Evolutionary conservation across 92 coral and sea anemone genomes (phyloP).

Genomic region (Pocillopora grandis): DNA sequence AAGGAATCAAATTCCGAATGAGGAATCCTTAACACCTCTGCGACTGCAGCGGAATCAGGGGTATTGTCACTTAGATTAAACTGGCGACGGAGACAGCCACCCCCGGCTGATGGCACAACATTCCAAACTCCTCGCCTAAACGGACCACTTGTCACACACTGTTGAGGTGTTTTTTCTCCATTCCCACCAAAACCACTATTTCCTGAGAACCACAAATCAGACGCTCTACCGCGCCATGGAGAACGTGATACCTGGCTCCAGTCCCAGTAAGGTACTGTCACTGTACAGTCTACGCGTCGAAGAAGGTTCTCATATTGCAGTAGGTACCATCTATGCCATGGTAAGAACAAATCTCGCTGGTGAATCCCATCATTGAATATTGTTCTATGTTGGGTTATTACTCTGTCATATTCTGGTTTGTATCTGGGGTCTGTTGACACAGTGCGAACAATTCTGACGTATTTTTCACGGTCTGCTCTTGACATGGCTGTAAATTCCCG

Average conservation of each 20-base stretch:
- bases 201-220: slow-evolving; percentile 80
- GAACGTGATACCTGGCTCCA: slow-evolving; percentile 52
- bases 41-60: slow-evolving; percentile 66
- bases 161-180: slow-evolving; percentile 47
- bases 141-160: slow-evolving; percentile 87
- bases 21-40: slow-evolving; percentile 36
- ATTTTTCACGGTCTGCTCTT: slow-evolving; percentile 49
- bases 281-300: slow-evolving; percentile 48
- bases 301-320: slow-evolving; percentile 56
- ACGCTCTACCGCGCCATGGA: slow-evolving; percentile 39
- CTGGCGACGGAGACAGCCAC: slow-evolving; percentile 67
- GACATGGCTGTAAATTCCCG: slow-evolving; percentile 63
- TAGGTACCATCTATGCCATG: slow-evolving; percentile 71
- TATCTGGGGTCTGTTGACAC: slow-evolving; percentile 53
- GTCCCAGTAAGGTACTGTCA: slow-evolving; percentile 67
- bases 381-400: slow-evolving; percentile 58
- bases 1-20: slow-evolving; percentile 50
- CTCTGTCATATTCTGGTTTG: slow-evolving; percentile 60
- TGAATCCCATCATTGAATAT: slow-evolving; percentile 50
- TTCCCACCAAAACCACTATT: slow-evolving; percentile 87
- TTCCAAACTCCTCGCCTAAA: slow-evolving; percentile 76
- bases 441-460: slow-evolving; percentile 36
- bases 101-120: slow-evolving; percentile 57
- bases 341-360: slow-evolving; percentile 32
- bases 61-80: slow-evolving; percentile 59